These are phyloP conservation scores for Tokudaia muenninki DNA, from an alignment of 2,797 vertebrate genomes.

Conservation along the genomic window DNA sequence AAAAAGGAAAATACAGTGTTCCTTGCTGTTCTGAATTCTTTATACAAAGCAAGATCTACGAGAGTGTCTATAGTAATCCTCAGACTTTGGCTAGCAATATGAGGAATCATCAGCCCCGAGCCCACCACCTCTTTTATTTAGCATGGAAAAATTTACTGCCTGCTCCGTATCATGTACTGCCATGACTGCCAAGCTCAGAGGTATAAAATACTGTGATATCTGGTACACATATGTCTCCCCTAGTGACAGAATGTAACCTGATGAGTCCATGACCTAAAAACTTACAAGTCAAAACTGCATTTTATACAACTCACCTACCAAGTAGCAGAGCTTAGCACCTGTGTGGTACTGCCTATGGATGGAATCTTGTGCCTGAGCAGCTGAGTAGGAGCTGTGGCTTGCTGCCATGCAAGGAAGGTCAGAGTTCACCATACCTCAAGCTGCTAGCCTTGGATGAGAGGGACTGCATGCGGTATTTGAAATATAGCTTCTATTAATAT, in stretches of 20 bases:
- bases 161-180: neutral
- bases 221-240: neutral
- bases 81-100: constrained; percentile 24
- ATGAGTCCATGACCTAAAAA: neutral
- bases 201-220: neutral
- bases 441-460: neutral
- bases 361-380: neutral
- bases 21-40: constrained; percentile 31
- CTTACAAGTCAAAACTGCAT: neutral
- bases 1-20: constrained; percentile 5
- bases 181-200: constrained; percentile 41
- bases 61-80: constrained; percentile 39
- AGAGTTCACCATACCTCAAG: neutral
- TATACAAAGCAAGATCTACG: constrained; percentile 52
- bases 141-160: constrained; percentile 53
- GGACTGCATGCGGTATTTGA: neutral
- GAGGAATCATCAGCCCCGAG: constrained; percentile 15
- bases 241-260: neutral
- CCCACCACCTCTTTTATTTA: constrained; percentile 46
- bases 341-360: too few relatives aligned
- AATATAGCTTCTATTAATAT: neutral
- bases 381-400: neutral
- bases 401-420: neutral
- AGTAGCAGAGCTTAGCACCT: neutral
- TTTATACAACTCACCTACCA: neutral